A percentile compares a stretch with the other conserved stretches of the same genome.
phyloP scores from a whole-genome alignment of 2,113 vertebrate species.

The Erythrocercus mccallii region DNA sequence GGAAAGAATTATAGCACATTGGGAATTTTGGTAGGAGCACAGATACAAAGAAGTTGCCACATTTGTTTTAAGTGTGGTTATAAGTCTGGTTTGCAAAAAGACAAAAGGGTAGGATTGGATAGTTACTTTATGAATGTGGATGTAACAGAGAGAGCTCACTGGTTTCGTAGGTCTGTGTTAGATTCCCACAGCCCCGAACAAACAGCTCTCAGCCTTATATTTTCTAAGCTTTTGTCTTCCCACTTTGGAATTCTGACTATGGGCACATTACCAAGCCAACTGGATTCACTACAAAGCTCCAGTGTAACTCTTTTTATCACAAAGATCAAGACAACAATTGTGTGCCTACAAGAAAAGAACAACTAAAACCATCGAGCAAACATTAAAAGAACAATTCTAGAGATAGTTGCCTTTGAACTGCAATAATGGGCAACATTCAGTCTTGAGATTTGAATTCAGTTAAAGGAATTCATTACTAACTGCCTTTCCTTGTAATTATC shows the following conservation, averaged over 20 bases:
- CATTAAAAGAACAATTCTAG: constrained; percentile 80
- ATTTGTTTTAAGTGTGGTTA: constrained; percentile 56
- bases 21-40: constrained; percentile 38
- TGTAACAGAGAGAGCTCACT: constrained; percentile 64
- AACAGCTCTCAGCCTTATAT: constrained; percentile 74
- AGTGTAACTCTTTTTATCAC: constrained; percentile 75
- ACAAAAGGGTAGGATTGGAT: constrained; percentile 53
- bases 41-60: constrained; percentile 60
- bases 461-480: constrained; percentile 73
- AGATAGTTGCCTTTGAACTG: constrained; percentile 80
- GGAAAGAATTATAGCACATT: constrained; percentile 28
- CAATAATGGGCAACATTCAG: constrained; percentile 75
- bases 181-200: constrained; percentile 79
- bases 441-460: constrained; percentile 70
- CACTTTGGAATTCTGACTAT: constrained; percentile 77
- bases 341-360: constrained; percentile 80
- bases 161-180: constrained; percentile 55
- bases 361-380: constrained; percentile 76
- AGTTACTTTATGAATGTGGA: constrained; percentile 65
- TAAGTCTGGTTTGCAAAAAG: constrained; percentile 56
- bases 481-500: constrained; percentile 67
- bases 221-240: constrained; percentile 76
- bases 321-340: constrained; percentile 82
- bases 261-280: constrained; percentile 77
- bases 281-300: constrained; percentile 77